These are phyloP conservation scores for Penaeus indicus DNA, from an alignment of 1,140 invertebrate genomes.

Conservation along the genomic window DNA sequence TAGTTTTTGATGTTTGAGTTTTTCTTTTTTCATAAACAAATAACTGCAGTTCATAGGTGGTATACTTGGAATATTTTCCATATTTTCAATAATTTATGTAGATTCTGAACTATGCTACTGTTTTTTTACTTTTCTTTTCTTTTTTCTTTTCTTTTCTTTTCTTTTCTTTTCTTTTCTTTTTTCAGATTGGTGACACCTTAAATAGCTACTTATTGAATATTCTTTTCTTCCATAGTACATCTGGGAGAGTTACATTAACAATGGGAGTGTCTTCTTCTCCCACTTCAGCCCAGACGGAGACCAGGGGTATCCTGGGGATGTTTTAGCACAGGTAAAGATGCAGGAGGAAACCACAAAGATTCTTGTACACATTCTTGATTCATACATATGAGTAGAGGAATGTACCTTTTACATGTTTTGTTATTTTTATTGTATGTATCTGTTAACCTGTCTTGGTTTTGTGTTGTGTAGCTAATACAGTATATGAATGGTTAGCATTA, in stretches of 20 bases:
- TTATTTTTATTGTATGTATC: background rate
- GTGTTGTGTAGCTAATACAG: background rate
- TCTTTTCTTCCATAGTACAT: conserved; percentile 67
- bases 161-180: background rate
- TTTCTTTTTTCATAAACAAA: background rate
- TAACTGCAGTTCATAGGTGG: background rate
- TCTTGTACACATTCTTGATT: too few relatives aligned
- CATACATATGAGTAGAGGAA: too few relatives aligned
- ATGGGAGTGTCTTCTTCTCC: conserved; percentile 76
- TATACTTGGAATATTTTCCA: background rate
- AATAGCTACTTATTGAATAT: background rate
- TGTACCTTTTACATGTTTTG: too few relatives aligned
- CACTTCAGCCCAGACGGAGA: conserved; percentile 84
- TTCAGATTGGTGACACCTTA: background rate
- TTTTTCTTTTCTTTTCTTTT: background rate
- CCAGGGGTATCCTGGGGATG: conserved; percentile 79
- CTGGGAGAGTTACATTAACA: conserved; percentile 71
- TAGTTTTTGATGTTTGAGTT: background rate
- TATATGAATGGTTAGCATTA: too few relatives aligned
- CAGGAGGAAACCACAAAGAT: background rate
- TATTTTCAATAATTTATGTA: background rate
- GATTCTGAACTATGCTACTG: too few relatives aligned
- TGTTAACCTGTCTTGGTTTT: background rate
- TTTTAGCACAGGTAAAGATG: conserved; percentile 76
- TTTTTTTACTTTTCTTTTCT: too few relatives aligned